Evolutionary conservation across 2,888 invertebrate species (phyloP), one percentile per base, ranked within the genome.

Genomic region (Philereme transversata): DNA sequence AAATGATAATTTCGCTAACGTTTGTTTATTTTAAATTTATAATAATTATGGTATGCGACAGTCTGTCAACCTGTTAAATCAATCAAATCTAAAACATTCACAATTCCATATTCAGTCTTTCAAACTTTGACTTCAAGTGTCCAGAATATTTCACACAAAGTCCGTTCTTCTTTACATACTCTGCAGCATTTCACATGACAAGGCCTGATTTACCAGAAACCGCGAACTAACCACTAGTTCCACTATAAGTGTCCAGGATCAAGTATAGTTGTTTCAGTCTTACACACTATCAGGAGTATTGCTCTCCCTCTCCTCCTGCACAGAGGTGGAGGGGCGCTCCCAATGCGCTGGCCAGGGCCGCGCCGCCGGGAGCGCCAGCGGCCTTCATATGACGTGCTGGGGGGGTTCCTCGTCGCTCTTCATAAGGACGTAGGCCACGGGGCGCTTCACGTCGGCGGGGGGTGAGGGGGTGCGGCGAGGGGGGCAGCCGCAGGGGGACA

Each of bases 371-470:
- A 96, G 96, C 95, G 96, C 95, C 82, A 96, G 95, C 91, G 96
- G 96, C 94, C 95, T 96, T 96, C 96, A 96, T 94, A 96, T 96
- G 86, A 96, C 95, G 83, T 96, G 96, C 62, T 94, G 93, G 3
- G 92, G 92, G 0, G 90, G 91, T 68, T 94, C 94, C 73, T 93
- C 92, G 73, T 93, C 93, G 47, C 93, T 93, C 86, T 94, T 94
- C 93, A 94, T 94, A 67, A 95, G 92, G 59, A 95, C 94, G 82
- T 94, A 95, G 41, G 95, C 94, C 5, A 94, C 89, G 6, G 93
- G 93, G 44, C 94, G 92, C 69, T 91, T 90, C 51, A 91, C 84
- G 72, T 91, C 90, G 0, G 88, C 76, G 6, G 89, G 79, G 73
- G 93, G 93, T 1, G 91, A 87, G 2, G 91, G 88, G 2, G 86